Evolutionary conservation across 2,113 vertebrate species (phyloP).

Genomic region (Paradoxurus hermaphroditus): DNA sequence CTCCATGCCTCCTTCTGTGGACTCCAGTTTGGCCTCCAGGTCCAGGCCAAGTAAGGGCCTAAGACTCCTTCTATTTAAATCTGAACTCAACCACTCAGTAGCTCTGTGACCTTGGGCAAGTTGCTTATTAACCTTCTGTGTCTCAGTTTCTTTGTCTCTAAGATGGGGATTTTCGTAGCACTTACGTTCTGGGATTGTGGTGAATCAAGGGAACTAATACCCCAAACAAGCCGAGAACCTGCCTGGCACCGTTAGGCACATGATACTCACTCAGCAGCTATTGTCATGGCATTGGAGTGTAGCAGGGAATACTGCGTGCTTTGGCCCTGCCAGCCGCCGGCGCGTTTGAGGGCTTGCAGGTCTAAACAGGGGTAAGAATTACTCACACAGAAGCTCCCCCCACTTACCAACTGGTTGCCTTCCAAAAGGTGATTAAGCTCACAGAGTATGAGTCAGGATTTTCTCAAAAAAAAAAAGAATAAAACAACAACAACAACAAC

Average conservation of each 20-base stretch:
- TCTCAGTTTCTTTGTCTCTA: neutral
- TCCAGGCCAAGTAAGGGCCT: neutral
- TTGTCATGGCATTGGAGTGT: neutral
- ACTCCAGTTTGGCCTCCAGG: neutral
- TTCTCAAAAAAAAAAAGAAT: neutral
- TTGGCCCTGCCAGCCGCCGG: neutral
- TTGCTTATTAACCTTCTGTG: neutral
- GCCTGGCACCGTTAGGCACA: neutral
- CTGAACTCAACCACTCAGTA: neutral
- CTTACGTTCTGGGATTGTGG: neutral
- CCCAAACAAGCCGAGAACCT: neutral
- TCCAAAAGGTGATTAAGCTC: neutral
- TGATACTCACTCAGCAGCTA: fast-evolving
- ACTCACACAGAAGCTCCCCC: neutral
- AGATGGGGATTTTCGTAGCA: neutral
- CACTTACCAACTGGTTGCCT: neutral
- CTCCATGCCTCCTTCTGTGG: neutral
- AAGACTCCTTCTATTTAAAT: neutral
- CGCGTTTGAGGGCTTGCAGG: neutral
- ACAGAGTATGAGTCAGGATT: neutral
- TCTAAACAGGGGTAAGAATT: neutral
- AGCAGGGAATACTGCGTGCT: fast-evolving
- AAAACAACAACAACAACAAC: neutral
- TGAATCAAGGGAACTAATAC: neutral
- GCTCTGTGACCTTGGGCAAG: neutral